phyloP scores from a whole-genome alignment of 2,888 invertebrate species.

The Cataglyphis cursor region DNA sequence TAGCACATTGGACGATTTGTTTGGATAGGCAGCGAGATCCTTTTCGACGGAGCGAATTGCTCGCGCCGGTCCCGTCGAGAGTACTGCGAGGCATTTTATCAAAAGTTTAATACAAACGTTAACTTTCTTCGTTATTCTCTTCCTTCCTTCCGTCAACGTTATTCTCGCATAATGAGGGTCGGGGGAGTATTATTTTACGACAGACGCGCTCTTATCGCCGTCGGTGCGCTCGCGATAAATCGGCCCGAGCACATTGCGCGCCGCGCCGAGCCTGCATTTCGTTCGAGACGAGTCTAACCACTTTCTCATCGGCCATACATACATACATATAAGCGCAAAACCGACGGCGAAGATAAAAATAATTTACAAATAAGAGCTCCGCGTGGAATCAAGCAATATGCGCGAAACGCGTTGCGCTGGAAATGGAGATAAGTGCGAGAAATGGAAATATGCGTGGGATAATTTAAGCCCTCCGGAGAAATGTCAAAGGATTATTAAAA shows the following conservation, averaged over 20 bases:
- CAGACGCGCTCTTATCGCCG: slow-evolving; percentile 67
- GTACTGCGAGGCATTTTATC: slow-evolving; percentile 71
- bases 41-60: slow-evolving; percentile 70
- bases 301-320: slow-evolving; percentile 5
- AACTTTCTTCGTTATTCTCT: slow-evolving; percentile 82
- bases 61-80: slow-evolving; percentile 61
- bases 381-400: background rate
- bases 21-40: slow-evolving; percentile 59
- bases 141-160: slow-evolving; percentile 80
- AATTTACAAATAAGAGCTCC: background rate
- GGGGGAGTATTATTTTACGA: slow-evolving; percentile 78
- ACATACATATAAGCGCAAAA: background rate
- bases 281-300: slow-evolving; percentile 39
- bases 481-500: slow-evolving; percentile 17
- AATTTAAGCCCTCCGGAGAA: background rate
- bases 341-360: background rate
- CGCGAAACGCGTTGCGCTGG: background rate
- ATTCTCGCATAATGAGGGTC: slow-evolving; percentile 82
- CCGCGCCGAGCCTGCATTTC: slow-evolving; percentile 30
- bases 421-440: slow-evolving; percentile 8
- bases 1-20: slow-evolving; percentile 60
- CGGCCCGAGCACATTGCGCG: slow-evolving; percentile 64
- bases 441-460: slow-evolving; percentile 3
- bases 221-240: slow-evolving; percentile 64
- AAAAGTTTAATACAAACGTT: slow-evolving; percentile 78